Base-by-base conservation (phyloP, 2,888 invertebrate species). In the Hemaris fuciformis region DNA sequence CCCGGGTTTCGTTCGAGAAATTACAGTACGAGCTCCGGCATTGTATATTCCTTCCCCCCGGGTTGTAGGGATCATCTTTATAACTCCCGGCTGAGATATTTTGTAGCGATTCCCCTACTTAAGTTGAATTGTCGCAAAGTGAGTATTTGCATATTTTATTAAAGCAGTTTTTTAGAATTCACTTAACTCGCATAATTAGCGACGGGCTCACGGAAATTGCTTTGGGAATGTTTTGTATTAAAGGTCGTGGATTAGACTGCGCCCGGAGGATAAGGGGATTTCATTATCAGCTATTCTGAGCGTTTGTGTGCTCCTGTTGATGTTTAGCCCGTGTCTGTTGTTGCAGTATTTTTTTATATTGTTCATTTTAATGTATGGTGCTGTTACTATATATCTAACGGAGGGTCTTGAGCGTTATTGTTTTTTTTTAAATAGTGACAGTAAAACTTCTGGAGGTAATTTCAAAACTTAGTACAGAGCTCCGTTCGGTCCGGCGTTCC, bases 21-120 rank as follows among this genome's bases (percentile, higher is more conserved):
- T 41, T 57, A 56, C 66, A 68, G 72, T 71, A 70, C 1, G 69
- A 68, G 45, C 57, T 41, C 60, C 57, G 64, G 62, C 69, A 67
- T 20, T 45, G 73, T 74, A 69, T 73, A 71, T 72, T 74, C 74
- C 67, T 69, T 64, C 62, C 67, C 75, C 64, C 76, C 68, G 64
- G 75, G 73, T 76, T 71, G 70, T 70, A 68, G 71, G 74, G 81
- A 80, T 83, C 75, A 81, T 84, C 80, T 79, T 80, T 79, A 77
- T 77, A 76, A 77, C 75, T 71, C 75, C 62, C 73, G 66, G 67
- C 72, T 67, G 74, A 74, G 74, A 71, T 72, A 76, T 73, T 75
- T 72, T 66, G 67, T 72, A 72, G 65, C 71, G 67, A 72, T 74
- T 72, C 68, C 65, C 66, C 61, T 62, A 66, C 74, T 74, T 66